These are phyloP conservation scores for Chaenocephalus aceratus DNA, from an alignment of 2,113 vertebrate genomes.

Conservation along the genomic window DNA sequence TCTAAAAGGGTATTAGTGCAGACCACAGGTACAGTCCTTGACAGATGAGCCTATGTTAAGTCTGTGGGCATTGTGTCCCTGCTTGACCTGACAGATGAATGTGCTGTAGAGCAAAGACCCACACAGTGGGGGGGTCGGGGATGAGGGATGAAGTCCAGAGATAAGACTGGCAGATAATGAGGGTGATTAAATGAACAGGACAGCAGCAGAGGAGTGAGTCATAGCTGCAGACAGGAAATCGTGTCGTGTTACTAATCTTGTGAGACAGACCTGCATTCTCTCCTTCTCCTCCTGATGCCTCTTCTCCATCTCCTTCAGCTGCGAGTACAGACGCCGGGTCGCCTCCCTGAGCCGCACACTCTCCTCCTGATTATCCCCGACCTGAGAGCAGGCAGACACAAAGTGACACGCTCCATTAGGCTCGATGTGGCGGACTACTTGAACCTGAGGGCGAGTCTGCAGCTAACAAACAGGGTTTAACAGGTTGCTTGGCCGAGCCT, in stretches of 20 bases:
- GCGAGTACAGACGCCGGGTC: conserved; percentile 78
- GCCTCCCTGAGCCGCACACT: conserved; percentile 80
- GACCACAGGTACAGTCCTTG: not conserved
- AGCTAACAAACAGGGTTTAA: conserved; percentile 18
- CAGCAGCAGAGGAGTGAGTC: conserved; percentile 51
- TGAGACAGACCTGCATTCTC: conserved; percentile 84
- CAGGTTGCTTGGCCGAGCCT: conserved; percentile 1
- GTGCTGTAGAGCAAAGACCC: conserved; percentile 22
- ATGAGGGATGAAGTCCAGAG: conserved; percentile 34
- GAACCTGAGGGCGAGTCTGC: conserved; percentile 12
- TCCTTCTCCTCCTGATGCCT: conserved; percentile 85
- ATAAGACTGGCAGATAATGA: conserved; percentile 39
- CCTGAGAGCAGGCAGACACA: conserved; percentile 53
- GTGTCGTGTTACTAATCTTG: conserved; percentile 35
- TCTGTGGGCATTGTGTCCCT: conserved; percentile 21
- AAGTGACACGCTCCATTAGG: conserved; percentile 45
- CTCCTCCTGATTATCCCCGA: conserved; percentile 77
- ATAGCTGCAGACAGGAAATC: conserved; percentile 40
- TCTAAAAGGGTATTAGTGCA: not conserved
- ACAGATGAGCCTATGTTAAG: not conserved
- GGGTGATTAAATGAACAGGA: conserved; percentile 32
- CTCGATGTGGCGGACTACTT: conserved; percentile 27
- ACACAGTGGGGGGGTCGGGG: conserved; percentile 21
- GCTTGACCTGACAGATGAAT: conserved; percentile 25
- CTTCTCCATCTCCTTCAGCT: conserved; percentile 87